Base-by-base conservation (phyloP, 2,113 vertebrate species). In the Ploceus nigricollis region DNA sequence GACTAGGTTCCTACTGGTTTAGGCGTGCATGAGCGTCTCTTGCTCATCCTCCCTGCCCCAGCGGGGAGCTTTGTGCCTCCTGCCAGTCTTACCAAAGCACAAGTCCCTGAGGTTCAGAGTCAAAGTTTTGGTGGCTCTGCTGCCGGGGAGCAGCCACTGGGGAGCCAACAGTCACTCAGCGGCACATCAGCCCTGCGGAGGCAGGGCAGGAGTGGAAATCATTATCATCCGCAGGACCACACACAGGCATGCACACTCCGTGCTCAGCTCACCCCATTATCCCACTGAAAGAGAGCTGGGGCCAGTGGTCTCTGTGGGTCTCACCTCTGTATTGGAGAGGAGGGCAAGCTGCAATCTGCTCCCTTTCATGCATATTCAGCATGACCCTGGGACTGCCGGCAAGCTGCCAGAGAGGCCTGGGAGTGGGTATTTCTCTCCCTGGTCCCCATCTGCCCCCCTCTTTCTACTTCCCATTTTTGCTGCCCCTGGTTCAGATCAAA, bases 321-420 rank as follows among this genome's bases (percentile, higher is more conserved):
- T 95, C 96, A 93, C 96, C 96, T 97, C 89, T 3, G 3, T 72
- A 86, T 88, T 54, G 17, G 71, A 93, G 69, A 91, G 77, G 89
- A 95, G 79, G 86, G 92, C 61, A 60, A 82, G 60, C 76, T 86
- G 79, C 94, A 96, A 94, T 92, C 79, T 95, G 94, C 94, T 95
- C 85, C 77, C 51, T 95, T 92, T 94, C 93, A 96, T 93, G 86
- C 94, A 94, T 94, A 97, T 96, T 96, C 94, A 92, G 88, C 30
- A 8, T 30, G 82, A 96, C 88, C 94, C 92, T 3, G 0, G 50
- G 60, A 91, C 90, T 78, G 79, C 50, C n/a, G 28, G 94, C 94
- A 96, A 90, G 76, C 82, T 96, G 94, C 85, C 85, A 83, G 79
- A n/a, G 88, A 80, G 88, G 93, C 92, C 91, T 58, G 15, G 33